phyloP scores from a whole-genome alignment of 2,113 vertebrate genomes.

The Paratilapia polleni region DNA sequence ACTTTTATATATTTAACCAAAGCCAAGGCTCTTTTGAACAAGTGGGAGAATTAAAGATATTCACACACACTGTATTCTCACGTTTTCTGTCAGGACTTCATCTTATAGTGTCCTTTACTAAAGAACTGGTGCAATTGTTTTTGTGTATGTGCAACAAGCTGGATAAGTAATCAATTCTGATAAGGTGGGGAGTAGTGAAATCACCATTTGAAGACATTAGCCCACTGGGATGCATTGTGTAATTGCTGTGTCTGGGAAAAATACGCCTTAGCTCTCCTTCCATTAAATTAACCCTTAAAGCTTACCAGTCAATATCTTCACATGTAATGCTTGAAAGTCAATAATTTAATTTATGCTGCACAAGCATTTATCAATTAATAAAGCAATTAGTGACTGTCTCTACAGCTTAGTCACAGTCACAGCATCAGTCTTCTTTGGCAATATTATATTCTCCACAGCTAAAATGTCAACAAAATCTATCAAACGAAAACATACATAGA shows the following conservation, averaged over 20 bases:
- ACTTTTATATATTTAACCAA: not conserved
- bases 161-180: conserved; percentile 45
- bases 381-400: conserved; percentile 50
- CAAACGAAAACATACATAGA: not conserved
- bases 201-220: conserved; percentile 29
- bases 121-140: conserved; percentile 25
- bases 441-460: not conserved
- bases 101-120: not conserved
- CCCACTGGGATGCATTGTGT: conserved; percentile 1
- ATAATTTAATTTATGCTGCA: conserved; percentile 48
- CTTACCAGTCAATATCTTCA: not conserved
- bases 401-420: conserved; percentile 42
- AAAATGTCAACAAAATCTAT: not conserved
- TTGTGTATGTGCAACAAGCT: not conserved
- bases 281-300: conserved; percentile 32
- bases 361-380: conserved; percentile 44
- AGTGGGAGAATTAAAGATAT: not conserved
- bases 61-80: not conserved
- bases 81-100: not conserved
- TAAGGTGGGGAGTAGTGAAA: conserved; percentile 4
- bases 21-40: not conserved
- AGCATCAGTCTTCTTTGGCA: not conserved
- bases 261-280: conserved; percentile 6
- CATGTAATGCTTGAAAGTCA: not conserved
- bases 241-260: conserved; percentile 16